Evolutionary conservation across 2,888 invertebrate genomes (phyloP).

Genomic region (Melipona bicolor): DNA sequence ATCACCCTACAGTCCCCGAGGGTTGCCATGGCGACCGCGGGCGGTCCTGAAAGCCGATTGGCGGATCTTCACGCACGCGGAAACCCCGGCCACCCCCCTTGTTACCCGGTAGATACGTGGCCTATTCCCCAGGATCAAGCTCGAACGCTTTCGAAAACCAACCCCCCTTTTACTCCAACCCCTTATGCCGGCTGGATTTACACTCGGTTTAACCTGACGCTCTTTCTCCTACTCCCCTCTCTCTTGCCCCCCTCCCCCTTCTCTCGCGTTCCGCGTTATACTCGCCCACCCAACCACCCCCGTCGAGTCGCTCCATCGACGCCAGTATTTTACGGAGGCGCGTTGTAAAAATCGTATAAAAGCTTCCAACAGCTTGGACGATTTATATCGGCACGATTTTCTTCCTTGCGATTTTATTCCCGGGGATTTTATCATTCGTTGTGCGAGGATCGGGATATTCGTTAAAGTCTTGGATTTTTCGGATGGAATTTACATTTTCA

Average conservation of each 20-base stretch:
- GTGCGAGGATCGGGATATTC: not conserved
- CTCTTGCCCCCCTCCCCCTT: too few species aligned
- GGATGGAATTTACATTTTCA: not conserved
- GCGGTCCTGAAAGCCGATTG: conserved; percentile 74
- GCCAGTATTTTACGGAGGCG: conserved; percentile 65
- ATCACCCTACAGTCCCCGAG: conserved; percentile 78
- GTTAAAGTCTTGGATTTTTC: not conserved
- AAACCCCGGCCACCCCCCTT: conserved; percentile 63
- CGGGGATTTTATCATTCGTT: not conserved
- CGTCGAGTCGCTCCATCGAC: conserved; percentile 43
- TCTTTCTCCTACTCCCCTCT: not conserved
- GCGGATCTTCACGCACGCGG: conserved; percentile 71
- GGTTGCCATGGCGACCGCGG: conserved; percentile 80
- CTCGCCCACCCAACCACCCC: not conserved
- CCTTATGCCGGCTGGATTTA: conserved; percentile 43
- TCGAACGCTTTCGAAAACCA: conserved; percentile 23
- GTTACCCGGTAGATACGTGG: conserved; percentile 40
- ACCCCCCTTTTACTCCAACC: conserved; percentile 27
- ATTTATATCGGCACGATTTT: conserved; percentile 55
- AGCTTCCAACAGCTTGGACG: conserved; percentile 67
- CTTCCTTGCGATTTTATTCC: conserved; percentile 13
- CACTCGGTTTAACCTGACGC: conserved; percentile 66
- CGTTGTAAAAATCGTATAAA: conserved; percentile 71
- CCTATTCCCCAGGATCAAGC: conserved; percentile 63
- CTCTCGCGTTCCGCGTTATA: not conserved